A percentile compares a stretch with the other conserved stretches of the same genome.
Evolutionary conservation across 1,140 invertebrate genomes (phyloP).

Genomic region (Calephelis nemesis): DNA sequence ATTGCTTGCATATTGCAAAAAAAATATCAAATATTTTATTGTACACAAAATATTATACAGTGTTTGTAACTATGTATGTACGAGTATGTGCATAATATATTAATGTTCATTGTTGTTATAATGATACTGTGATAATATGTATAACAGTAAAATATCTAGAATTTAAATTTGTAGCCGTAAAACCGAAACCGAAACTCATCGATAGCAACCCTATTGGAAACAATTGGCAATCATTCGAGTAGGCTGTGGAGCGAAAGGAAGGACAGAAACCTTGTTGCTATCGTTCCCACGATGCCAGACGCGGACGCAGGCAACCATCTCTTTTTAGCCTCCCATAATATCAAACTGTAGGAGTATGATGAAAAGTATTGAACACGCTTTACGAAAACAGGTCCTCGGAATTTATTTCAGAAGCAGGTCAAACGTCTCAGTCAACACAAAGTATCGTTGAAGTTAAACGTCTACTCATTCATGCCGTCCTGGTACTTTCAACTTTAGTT

Average conservation of each 20-base stretch:
- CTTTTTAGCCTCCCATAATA: constrained; percentile 24
- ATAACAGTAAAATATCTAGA: not conserved
- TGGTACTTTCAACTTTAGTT: too few species aligned
- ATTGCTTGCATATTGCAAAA: too few species aligned
- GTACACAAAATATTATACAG: too few species aligned
- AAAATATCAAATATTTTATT: too few species aligned
- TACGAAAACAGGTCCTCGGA: constrained; percentile 7
- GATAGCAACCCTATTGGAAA: constrained; percentile 43
- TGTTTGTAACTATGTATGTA: too few species aligned
- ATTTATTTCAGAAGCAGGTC: constrained; percentile 19
- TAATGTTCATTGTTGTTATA: too few species aligned
- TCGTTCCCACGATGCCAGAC: constrained; percentile 54
- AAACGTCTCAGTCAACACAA: constrained; percentile 3
- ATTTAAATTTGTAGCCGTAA: not conserved
- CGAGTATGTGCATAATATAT: too few species aligned
- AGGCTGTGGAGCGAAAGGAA: constrained; percentile 58
- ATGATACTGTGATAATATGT: not conserved
- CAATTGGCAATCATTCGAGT: constrained; percentile 53
- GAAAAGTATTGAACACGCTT: constrained; percentile 17
- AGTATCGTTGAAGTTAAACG: too few species aligned
- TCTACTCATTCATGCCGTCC: too few species aligned
- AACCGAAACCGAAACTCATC: not conserved
- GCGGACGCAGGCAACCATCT: constrained; percentile 40
- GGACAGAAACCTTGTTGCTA: constrained; percentile 60
- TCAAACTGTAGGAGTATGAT: constrained; percentile 18